Conservation (phyloP, 2,888 invertebrate species). For the Sicus ferrugineus region DNA sequence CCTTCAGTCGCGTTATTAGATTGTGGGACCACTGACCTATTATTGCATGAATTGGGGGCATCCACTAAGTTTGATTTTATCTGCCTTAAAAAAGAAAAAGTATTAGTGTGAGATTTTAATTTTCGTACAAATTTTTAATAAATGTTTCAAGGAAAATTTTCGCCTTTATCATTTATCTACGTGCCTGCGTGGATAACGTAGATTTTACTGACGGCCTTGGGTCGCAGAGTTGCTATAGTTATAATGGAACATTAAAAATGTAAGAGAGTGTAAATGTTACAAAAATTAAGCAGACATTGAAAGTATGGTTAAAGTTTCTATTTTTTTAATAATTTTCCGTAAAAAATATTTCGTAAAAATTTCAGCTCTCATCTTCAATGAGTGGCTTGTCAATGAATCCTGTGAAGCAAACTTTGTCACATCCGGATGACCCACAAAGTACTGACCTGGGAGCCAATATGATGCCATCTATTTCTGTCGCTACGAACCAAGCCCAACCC, state of each 20-base stretch:
- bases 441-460: conserved; percentile 39
- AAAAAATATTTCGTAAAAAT: neutral
- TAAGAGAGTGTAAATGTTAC: neutral
- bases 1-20: too few relatives aligned
- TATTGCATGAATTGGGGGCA: too few relatives aligned
- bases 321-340: neutral
- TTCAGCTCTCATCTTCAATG: conserved; percentile 57
- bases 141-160: neutral
- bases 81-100: too few relatives aligned
- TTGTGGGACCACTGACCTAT: too few relatives aligned
- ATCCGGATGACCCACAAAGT: conserved; percentile 33
- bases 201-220: too few relatives aligned
- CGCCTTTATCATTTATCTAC: too few relatives aligned
- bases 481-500: conserved; percentile 33
- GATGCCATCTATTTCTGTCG: conserved; percentile 39
- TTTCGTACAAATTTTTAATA: neutral
- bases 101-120: too few relatives aligned
- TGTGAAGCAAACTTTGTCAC: conserved; percentile 46
- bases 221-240: neutral
- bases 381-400: conserved; percentile 56
- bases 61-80: too few relatives aligned
- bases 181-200: too few relatives aligned
- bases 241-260: neutral
- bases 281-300: too few relatives aligned
- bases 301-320: too few relatives aligned